These are phyloP conservation scores for Orthonyx spaldingii DNA, from an alignment of 2,113 vertebrate species.

Conservation along the genomic window DNA sequence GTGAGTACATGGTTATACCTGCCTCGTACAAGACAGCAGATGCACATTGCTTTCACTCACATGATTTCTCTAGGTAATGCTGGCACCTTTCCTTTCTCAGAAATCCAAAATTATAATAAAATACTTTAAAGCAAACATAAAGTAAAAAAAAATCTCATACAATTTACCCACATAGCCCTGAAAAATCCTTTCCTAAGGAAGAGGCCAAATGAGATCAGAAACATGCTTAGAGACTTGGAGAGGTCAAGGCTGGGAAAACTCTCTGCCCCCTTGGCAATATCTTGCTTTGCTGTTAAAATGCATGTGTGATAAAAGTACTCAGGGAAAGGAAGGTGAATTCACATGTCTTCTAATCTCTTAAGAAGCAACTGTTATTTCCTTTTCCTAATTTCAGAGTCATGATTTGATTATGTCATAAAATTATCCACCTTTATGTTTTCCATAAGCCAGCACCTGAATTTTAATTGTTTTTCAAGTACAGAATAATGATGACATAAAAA, in stretches of 20 bases:
- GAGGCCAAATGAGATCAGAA: neutral
- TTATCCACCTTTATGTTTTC: neutral
- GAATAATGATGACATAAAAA: neutral
- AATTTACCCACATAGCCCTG: neutral
- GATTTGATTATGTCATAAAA: slow-evolving; percentile 23
- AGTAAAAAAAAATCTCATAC: neutral
- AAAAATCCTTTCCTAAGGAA: neutral
- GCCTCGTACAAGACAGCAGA: neutral
- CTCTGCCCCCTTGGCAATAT: neutral
- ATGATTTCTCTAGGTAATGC: neutral
- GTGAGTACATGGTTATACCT: neutral
- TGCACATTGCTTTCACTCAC: neutral
- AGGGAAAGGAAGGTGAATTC: neutral
- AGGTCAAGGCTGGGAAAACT: neutral
- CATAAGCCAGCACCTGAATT: neutral
- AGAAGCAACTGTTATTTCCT: slow-evolving; percentile 12
- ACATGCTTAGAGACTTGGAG: neutral
- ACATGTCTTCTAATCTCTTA: neutral
- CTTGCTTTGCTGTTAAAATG: neutral
- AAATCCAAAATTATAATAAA: neutral
- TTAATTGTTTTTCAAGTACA: neutral
- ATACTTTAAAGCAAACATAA: neutral
- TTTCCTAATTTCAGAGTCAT: slow-evolving; percentile 37
- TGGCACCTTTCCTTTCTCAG: neutral
- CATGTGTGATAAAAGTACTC: neutral